phyloP scores from a whole-genome alignment of 1,140 invertebrate species.

The Drosophila eugracilis region DNA sequence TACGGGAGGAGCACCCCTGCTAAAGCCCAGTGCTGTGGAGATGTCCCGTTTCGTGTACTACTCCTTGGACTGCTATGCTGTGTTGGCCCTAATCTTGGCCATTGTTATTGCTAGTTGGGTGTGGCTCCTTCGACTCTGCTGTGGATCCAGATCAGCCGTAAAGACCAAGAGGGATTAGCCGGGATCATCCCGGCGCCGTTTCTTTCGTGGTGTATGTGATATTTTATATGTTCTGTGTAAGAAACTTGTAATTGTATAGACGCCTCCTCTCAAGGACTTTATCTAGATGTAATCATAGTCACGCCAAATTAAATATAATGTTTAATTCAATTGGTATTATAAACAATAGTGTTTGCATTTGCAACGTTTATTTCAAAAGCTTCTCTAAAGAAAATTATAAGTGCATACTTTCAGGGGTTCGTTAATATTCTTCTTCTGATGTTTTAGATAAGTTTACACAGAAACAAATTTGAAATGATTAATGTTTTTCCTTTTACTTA shows the following conservation, averaged over 20 bases:
- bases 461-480: no score
- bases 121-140: conserved; percentile 35
- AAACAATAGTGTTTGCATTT: neutral
- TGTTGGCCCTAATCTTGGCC: conserved; percentile 33
- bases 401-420: conserved; percentile 1
- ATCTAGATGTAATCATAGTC: conserved; percentile 5
- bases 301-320: conserved; percentile 17
- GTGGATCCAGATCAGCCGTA: conserved; percentile 16
- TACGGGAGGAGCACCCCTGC: conserved; percentile 84
- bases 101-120: conserved; percentile 63
- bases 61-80: conserved; percentile 68
- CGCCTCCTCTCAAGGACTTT: conserved; percentile 14
- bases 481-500: no score
- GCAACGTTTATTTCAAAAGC: neutral
- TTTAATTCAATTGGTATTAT: conserved; percentile 1
- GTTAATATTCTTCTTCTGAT: neutral
- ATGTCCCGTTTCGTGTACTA: conserved; percentile 77
- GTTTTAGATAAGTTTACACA: no score
- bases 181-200: neutral
- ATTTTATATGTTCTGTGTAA: conserved; percentile 66
- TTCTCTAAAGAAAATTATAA: no score
- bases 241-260: conserved; percentile 36
- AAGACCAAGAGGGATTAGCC: conserved; percentile 35
- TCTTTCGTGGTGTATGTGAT: conserved; percentile 64
- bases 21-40: conserved; percentile 75